These are phyloP conservation scores for Melitaea cinxia DNA, from an alignment of 1,140 invertebrate genomes.

Conservation along the genomic window DNA sequence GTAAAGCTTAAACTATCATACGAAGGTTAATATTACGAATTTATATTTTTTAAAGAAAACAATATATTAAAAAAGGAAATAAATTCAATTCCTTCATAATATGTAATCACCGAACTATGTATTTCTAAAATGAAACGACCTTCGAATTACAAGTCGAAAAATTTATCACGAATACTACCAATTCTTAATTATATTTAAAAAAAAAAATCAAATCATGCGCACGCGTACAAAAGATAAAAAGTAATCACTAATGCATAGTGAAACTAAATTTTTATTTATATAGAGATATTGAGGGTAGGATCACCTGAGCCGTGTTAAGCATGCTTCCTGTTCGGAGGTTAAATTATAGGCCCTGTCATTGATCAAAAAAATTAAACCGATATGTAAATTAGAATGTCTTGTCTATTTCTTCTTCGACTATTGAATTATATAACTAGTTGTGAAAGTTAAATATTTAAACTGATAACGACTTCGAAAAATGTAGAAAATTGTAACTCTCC, in stretches of 20 bases:
- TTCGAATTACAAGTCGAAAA: no score
- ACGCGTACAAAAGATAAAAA: neutral
- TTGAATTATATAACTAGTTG: no score
- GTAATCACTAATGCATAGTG: neutral
- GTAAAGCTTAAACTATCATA: constrained; percentile 8
- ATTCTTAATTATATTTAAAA: no score
- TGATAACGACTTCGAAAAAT: no score
- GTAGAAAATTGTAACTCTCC: no score
- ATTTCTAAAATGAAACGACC: neutral
- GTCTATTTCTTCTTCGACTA: no score
- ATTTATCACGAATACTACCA: no score
- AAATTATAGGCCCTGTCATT: neutral
- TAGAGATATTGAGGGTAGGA: neutral
- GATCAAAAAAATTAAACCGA: neutral
- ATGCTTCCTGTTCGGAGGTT: neutral
- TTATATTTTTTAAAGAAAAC: neutral
- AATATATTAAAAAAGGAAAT: neutral
- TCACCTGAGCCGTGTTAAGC: neutral
- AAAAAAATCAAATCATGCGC: no score
- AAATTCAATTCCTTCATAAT: neutral
- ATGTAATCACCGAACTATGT: neutral
- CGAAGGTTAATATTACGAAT: neutral
- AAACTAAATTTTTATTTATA: constrained; percentile 3
- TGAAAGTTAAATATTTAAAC: no score
- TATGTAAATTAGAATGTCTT: neutral